phyloP scores from a whole-genome alignment of 2,888 invertebrate genomes.

The Podotricha telesiphe region DNA sequence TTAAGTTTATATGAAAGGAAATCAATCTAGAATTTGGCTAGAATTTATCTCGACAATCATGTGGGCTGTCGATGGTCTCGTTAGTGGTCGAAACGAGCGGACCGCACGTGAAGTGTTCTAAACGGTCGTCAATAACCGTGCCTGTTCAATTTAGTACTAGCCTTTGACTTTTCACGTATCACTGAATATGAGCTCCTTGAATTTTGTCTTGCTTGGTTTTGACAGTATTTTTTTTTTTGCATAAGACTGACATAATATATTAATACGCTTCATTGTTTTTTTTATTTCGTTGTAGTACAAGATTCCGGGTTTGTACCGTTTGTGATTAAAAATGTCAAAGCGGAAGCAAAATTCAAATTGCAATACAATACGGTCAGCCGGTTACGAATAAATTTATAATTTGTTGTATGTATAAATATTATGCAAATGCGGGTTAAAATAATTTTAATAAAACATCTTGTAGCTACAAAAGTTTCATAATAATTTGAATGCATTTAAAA shows the following conservation, averaged over 20 bases:
- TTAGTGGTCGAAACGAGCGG: slow-evolving; percentile 37
- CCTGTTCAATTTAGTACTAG: slow-evolving; percentile 34
- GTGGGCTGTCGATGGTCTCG: slow-evolving; percentile 42
- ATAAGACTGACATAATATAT: too few relatives aligned
- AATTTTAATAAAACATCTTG: slow-evolving; percentile 15
- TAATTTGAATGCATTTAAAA: slow-evolving; percentile 18
- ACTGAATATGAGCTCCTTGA: slow-evolving; percentile 10
- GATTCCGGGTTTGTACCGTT: slow-evolving; percentile 3
- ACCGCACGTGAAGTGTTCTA: slow-evolving; percentile 39
- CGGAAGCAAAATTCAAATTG: slow-evolving; percentile 12
- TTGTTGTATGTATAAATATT: slow-evolving; percentile 17
- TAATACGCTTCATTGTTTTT: slow-evolving; percentile 1
- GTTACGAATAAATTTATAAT: slow-evolving; percentile 16
- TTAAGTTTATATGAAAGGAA: not conserved
- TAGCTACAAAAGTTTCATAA: slow-evolving; percentile 8
- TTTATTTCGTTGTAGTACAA: not conserved
- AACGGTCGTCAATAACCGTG: slow-evolving; percentile 42
- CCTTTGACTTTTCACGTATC: slow-evolving; percentile 31
- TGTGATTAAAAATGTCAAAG: slow-evolving; percentile 15
- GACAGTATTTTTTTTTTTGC: slow-evolving; percentile 5
- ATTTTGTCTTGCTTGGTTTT: not conserved
- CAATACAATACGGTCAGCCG: slow-evolving; percentile 13
- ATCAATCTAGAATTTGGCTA: slow-evolving; percentile 21
- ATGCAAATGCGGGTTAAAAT: slow-evolving; percentile 1
- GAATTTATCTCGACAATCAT: slow-evolving; percentile 33